Conservation (phyloP, 64 coral and sea anemone genomes). For the Catalaphyllia jardinei region DNA sequence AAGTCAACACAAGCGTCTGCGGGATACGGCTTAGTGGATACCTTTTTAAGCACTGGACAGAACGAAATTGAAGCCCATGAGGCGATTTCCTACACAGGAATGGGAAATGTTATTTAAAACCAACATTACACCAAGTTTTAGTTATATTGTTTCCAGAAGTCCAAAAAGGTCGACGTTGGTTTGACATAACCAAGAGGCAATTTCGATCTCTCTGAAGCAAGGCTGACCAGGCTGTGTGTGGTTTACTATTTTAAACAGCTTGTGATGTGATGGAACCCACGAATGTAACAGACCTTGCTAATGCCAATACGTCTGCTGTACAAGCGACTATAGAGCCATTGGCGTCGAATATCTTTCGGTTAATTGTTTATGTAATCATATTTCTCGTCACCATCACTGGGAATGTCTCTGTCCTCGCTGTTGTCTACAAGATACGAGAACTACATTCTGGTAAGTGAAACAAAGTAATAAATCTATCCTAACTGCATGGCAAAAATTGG, state of each 20-base stretch:
- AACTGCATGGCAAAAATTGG: too few relatives aligned
- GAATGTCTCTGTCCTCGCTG: conserved; percentile 39
- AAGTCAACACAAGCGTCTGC: not conserved
- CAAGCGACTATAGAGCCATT: conserved; percentile 1
- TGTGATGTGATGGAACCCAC: not conserved
- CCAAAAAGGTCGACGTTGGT: not conserved
- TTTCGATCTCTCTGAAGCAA: not conserved
- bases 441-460: conserved; percentile 50
- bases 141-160: conserved; percentile 6
- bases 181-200: not conserved
- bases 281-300: not conserved
- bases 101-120: conserved; percentile 37
- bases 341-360: conserved; percentile 54
- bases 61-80: not conserved
- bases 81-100: conserved; percentile 2
- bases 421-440: conserved; percentile 58
- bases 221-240: not conserved
- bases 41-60: not conserved
- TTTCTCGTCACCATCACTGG: conserved; percentile 51
- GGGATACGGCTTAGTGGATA: not conserved
- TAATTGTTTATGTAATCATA: conserved; percentile 56
- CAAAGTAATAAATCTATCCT: not conserved
- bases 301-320: not conserved
- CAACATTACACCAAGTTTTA: not conserved
- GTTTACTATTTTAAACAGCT: not conserved